Conservation (phyloP, 2,113 vertebrate genomes). For the Promerops cafer region DNA sequence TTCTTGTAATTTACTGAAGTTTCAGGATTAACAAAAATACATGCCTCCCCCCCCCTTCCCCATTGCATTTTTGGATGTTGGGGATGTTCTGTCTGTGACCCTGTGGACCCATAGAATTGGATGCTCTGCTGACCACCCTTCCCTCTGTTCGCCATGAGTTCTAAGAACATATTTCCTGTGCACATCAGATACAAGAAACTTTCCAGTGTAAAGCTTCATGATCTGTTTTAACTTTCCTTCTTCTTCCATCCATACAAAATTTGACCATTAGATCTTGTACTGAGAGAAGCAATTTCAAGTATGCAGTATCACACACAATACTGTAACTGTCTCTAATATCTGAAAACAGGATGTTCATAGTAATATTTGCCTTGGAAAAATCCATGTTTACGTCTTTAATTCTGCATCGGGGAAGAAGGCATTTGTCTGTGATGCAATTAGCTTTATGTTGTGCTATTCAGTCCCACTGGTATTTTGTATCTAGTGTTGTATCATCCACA, state of each 20-base stretch:
- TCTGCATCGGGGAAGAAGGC: not conserved
- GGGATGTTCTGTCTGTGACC: not conserved
- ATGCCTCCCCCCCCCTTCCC: fast-evolving
- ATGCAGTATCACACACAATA: not conserved
- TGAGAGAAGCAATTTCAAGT: not conserved
- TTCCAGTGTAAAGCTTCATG: not conserved
- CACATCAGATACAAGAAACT: not conserved
- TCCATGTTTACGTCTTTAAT: not conserved
- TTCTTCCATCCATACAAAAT: not conserved
- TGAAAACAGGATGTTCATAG: not conserved
- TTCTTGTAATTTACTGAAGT: not conserved
- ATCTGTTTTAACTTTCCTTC: not conserved
- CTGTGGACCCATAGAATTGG: not conserved
- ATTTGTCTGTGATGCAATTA: not conserved
- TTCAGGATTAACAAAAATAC: not conserved
- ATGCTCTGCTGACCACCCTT: not conserved
- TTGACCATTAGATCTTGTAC: not conserved
- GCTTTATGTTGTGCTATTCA: not conserved
- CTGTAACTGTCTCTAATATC: not conserved
- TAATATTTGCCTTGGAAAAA: not conserved
- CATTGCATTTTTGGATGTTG: not conserved
- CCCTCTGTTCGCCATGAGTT: not conserved
- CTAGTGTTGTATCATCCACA: not conserved
- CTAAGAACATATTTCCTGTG: not conserved
- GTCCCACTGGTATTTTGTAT: not conserved